Conservation (phyloP, 64 coral and sea anemone genomes). For the Dendrophyllia cribrosa region DNA sequence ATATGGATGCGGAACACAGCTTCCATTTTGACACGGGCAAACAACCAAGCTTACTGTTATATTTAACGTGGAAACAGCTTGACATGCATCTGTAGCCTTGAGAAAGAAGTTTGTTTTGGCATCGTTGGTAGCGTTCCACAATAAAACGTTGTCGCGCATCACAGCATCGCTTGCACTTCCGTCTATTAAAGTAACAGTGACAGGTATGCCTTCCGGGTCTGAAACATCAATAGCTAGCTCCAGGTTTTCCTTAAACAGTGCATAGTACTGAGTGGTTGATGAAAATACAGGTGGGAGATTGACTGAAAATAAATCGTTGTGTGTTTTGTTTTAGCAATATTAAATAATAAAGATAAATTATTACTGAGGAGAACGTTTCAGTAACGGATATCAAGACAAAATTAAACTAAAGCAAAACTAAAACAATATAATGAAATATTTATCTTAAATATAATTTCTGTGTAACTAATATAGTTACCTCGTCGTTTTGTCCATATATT, state of each 20-base stretch:
- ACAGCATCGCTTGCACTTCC: background rate
- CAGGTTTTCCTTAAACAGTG: conserved; percentile 11
- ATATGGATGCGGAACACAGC: conserved; percentile 48
- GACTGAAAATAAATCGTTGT: background rate
- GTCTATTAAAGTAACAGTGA: conserved; percentile 21
- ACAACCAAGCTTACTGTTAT: conserved; percentile 17
- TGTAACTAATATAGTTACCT: background rate
- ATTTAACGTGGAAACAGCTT: background rate
- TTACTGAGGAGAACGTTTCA: no score
- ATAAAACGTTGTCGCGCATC: background rate
- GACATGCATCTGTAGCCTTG: conserved; percentile 51
- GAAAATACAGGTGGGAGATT: conserved; percentile 46
- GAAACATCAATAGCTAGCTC: background rate
- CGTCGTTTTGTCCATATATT: background rate
- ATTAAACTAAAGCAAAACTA: no score
- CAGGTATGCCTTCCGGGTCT: conserved; percentile 52
- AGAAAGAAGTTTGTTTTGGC: background rate
- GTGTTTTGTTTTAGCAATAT: no score
- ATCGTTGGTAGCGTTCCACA: background rate
- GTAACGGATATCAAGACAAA: no score
- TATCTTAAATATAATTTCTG: no score
- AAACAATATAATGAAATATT: no score
- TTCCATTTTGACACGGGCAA: conserved; percentile 65
- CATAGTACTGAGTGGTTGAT: background rate
- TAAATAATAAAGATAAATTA: no score